Evolutionary conservation across 37 sponge, comb jelly and placozoan species (phyloP).

Genomic region (Cliona cf. orientalis): DNA sequence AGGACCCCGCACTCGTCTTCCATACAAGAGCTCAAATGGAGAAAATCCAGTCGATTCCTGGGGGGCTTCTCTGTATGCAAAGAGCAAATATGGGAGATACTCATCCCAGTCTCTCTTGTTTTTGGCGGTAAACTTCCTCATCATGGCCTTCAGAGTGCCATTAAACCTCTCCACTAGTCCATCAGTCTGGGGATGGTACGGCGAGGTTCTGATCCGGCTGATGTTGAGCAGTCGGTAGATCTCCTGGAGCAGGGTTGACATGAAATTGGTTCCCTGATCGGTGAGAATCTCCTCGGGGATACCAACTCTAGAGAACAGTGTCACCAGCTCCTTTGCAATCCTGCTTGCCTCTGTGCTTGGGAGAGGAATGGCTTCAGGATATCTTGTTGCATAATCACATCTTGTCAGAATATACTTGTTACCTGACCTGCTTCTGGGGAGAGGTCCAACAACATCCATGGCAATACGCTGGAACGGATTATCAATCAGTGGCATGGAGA

Average conservation of each 20-base stretch:
- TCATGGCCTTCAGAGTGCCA: no score
- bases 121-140: no score
- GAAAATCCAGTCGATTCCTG: constrained; percentile 27
- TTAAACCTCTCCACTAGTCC: constrained; percentile 34
- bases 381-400: constrained; percentile 41
- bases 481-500: constrained; percentile 34
- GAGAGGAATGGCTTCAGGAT: constrained; percentile 47
- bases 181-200: no score
- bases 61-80: constrained; percentile 57
- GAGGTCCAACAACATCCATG: constrained; percentile 57
- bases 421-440: constrained; percentile 18
- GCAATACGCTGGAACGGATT: constrained; percentile 44
- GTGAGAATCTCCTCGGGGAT: no score
- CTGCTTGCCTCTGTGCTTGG: constrained; percentile 19
- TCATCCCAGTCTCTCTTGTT: no score
- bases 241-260: no score
- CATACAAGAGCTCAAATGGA: constrained; percentile 59
- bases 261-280: no score
- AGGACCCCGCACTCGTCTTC: constrained; percentile 52
- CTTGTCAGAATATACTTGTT: constrained; percentile 38
- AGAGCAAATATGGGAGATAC: constrained; percentile 42
- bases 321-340: constrained; percentile 23
- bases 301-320: no score
- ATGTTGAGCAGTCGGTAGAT: no score
- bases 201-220: no score